Conservation (phyloP, 2,888 invertebrate species). For the Agrotis segetum region DNA sequence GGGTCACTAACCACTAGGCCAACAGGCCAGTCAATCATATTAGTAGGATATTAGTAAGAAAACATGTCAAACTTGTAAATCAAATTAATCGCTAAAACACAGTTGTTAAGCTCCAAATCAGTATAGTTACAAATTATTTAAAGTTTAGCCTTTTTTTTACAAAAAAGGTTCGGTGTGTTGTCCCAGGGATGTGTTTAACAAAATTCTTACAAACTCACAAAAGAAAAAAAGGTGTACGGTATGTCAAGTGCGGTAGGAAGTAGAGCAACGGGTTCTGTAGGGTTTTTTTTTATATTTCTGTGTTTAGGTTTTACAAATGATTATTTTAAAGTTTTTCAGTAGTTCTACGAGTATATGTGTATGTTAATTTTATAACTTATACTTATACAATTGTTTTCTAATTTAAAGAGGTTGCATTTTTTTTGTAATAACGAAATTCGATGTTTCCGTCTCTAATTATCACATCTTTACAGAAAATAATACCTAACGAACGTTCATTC, state of each 20-base stretch:
- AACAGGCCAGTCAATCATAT: no score
- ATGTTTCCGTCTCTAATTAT: no score
- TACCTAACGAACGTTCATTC: no score
- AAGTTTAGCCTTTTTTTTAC: conserved; percentile 6
- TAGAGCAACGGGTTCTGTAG: conserved; percentile 34
- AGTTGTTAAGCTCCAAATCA: conserved; percentile 37
- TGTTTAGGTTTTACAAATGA: no score
- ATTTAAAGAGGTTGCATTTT: no score
- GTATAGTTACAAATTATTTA: conserved; percentile 50
- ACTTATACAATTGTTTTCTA: no score
- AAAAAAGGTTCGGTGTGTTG: conserved; percentile 27
- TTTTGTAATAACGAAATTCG: not conserved
- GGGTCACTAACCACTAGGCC: no score
- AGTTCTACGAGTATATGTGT: no score
- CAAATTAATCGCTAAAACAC: conserved; percentile 29
- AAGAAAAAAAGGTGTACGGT: conserved; percentile 42
- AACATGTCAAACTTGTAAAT: not conserved
- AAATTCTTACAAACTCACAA: conserved; percentile 61
- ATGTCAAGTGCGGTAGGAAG: conserved; percentile 24
- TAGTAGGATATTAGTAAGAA: not conserved
- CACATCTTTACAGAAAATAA: no score
- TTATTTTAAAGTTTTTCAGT: no score
- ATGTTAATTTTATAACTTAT: no score
- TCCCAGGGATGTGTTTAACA: conserved; percentile 60
- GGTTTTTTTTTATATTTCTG: not conserved